phyloP scores from a whole-genome alignment of 2,113 vertebrate genomes.

The Zapus hudsonius region DNA sequence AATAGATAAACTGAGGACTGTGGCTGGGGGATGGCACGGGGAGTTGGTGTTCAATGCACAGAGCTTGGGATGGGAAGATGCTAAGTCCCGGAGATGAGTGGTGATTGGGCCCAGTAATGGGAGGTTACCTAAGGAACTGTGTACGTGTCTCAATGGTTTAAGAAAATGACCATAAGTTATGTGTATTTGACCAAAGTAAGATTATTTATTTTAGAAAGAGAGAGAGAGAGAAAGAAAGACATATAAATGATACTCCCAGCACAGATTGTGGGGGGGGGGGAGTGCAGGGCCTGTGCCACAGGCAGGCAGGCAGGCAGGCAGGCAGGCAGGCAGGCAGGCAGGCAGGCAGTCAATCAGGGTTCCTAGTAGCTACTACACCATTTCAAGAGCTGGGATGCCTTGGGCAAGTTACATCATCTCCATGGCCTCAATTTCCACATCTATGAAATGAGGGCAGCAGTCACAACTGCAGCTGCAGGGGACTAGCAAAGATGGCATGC shows the following conservation, averaged over 20 bases:
- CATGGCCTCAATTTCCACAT: not conserved
- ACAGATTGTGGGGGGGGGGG: too few relatives aligned
- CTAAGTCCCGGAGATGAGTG: not conserved
- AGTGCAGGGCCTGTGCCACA: not conserved
- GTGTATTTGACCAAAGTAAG: not conserved
- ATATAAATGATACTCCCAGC: not conserved
- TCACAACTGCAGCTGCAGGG: not conserved
- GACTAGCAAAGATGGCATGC: accelerated
- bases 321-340: too few relatives aligned
- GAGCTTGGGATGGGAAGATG: not conserved
- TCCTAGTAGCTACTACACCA: not conserved
- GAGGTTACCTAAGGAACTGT: not conserved
- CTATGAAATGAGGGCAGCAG: not conserved
- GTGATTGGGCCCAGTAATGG: accelerated
- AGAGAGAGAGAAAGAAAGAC: too few relatives aligned
- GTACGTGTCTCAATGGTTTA: accelerated
- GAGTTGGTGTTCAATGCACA: not conserved
- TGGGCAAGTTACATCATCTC: not conserved
- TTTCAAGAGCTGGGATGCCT: not conserved
- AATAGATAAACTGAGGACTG: not conserved
- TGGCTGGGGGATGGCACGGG: accelerated
- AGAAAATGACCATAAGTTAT: not conserved
- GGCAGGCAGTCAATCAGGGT: too few relatives aligned
- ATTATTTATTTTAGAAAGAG: too few relatives aligned
- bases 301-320: too few relatives aligned